phyloP scores from a whole-genome alignment of 2,888 invertebrate genomes.

The Conistra vaccinii region DNA sequence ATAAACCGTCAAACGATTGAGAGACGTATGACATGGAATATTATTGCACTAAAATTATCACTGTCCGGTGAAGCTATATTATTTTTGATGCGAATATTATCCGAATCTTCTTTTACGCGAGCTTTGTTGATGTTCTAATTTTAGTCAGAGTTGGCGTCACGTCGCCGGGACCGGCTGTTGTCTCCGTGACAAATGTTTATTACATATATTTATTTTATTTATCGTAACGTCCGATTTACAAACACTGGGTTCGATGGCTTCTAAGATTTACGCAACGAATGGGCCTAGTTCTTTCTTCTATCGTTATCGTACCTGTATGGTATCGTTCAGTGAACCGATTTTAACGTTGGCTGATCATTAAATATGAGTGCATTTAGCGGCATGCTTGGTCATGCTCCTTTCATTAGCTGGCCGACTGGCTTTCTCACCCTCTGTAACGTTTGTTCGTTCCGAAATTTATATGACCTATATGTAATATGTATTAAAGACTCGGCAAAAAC shows the following conservation, averaged over 20 bases:
- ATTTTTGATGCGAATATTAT: conserved; percentile 72
- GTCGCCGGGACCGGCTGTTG: conserved; percentile 69
- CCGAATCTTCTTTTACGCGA: conserved; percentile 61
- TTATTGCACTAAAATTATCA: conserved; percentile 67
- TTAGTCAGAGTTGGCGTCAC: conserved; percentile 74
- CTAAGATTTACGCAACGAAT: conserved; percentile 75
- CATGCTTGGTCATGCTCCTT: conserved; percentile 33
- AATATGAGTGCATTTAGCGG: conserved; percentile 12
- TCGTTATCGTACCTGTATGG: conserved; percentile 66
- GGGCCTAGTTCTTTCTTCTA: conserved; percentile 50
- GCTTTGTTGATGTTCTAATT: conserved; percentile 80
- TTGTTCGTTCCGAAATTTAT: conserved; percentile 9
- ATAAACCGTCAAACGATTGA: conserved; percentile 21
- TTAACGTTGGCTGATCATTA: conserved; percentile 35
- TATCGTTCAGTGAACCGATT: conserved; percentile 72
- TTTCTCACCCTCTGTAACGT: conserved; percentile 3
- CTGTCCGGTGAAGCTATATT: conserved; percentile 62
- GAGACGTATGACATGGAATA: conserved; percentile 54
- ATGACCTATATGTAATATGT: neutral
- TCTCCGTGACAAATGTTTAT: conserved; percentile 77
- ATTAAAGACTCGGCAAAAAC: neutral
- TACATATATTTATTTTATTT: conserved; percentile 76
- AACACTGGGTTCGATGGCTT: conserved; percentile 79
- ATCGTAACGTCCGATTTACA: conserved; percentile 73
- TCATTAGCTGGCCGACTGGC: conserved; percentile 13